Base-by-base conservation (phyloP, 2,797 vertebrate species). In the Lutjanus argentimaculatus region DNA sequence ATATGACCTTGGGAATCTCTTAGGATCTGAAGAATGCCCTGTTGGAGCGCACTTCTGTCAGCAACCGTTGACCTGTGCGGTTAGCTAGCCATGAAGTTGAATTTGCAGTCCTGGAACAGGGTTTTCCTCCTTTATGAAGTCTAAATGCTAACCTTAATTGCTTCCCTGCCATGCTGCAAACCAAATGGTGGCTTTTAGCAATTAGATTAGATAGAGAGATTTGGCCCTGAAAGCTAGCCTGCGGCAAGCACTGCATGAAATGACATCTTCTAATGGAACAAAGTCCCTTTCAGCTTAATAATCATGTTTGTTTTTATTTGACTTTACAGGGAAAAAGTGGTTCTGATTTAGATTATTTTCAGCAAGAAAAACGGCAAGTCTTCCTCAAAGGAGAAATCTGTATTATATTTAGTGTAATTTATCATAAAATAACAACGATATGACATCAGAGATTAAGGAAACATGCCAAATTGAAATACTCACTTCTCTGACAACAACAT, bases 141-240 rank as follows among this genome's bases (percentile, higher is more conserved):
- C 40, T 53, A n/a, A 46, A 46, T 3, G 19, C 11, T 49, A 36
- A 36, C 19, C 8, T 21, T 5, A 59, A 36, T 17, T 48, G 72
- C 36, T 71, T 45, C 57, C 30, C 59, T n/a, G 17, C 16, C 63
- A 59, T 14, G 40, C 46, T 25, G 36, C 1, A 52, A 49, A 61
- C 36, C 40, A 64, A 73, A 73, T 49, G 19, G 12, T 11, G 36
- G 46, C 52, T 64, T 78, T 64, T 19, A 43, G 30, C 59, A 42
- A 0, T 43, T 51, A 51, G 52, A 78, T 49, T 25, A 43, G 8
- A 42, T 14, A 12, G 13, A 66, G 53, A 55, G 25, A 22, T 45
- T 30, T 49, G 57, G 51, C 13, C 22, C 21, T 16, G 53, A 40
- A 59, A 51, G 30, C 22, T 36, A 14, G 21, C 4, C 25, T 48